A percentile compares a stretch with the other conserved stretches of the same genome.
Evolutionary conservation across 2,113 vertebrate genomes (phyloP).

Genomic region (Rhinolophus ferrumequinum): DNA sequence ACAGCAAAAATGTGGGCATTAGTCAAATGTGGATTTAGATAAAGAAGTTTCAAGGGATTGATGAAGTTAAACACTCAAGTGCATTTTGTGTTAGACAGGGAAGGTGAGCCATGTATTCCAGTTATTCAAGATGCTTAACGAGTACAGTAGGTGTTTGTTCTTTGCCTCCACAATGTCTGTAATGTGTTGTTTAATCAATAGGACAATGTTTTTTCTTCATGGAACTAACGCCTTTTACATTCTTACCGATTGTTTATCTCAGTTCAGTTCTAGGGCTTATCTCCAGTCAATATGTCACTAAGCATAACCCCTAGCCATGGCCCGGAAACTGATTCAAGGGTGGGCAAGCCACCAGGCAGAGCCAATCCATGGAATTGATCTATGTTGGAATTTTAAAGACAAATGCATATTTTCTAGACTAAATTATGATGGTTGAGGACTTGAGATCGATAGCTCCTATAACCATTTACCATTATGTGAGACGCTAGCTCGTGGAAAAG

Average conservation of each 20-base stretch:
- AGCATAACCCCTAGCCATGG: background rate
- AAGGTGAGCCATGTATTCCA: background rate
- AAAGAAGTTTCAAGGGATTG: background rate
- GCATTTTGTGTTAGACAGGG: background rate
- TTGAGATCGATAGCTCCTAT: background rate
- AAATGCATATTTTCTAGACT: background rate
- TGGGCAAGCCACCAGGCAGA: background rate
- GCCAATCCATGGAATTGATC: background rate
- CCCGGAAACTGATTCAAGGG: background rate
- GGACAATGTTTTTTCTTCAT: background rate
- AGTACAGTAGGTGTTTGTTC: background rate
- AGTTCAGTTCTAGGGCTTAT: background rate
- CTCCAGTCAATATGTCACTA: background rate
- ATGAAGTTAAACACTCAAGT: background rate
- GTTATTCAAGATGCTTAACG: background rate
- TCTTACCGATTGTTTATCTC: background rate
- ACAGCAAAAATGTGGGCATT: background rate
- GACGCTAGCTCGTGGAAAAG: background rate
- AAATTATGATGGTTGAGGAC: background rate
- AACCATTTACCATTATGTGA: no score
- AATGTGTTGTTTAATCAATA: background rate
- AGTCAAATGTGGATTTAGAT: background rate
- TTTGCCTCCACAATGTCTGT: background rate
- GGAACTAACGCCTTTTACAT: background rate
- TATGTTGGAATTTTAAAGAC: background rate